These are phyloP conservation scores for Anthophora plumipes DNA, from an alignment of 2,888 invertebrate species.

Conservation along the genomic window DNA sequence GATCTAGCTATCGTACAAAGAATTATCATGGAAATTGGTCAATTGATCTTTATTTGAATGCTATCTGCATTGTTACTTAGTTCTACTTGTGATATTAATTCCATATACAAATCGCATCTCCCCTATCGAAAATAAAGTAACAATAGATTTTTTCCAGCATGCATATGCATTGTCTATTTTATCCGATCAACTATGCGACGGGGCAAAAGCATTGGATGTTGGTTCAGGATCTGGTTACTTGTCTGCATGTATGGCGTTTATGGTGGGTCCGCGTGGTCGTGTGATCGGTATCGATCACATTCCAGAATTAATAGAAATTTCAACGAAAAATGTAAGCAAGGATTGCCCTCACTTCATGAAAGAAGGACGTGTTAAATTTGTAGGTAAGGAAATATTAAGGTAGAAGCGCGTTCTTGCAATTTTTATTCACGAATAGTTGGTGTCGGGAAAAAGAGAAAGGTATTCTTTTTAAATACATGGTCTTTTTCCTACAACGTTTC, in stretches of 20 bases:
- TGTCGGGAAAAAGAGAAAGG: slow-evolving; percentile 28
- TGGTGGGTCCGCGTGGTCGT: slow-evolving; percentile 86
- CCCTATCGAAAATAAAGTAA: background rate
- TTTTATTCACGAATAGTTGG: slow-evolving; percentile 32
- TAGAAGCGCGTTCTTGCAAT: background rate
- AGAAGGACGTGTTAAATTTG: slow-evolving; percentile 79
- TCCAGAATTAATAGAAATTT: slow-evolving; percentile 85
- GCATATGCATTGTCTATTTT: slow-evolving; percentile 95
- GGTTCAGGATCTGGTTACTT: slow-evolving; percentile 87
- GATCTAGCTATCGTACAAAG: too few species aligned
- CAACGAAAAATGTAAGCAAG: slow-evolving; percentile 85
- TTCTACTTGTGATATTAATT: too few species aligned
- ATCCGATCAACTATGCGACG: slow-evolving; percentile 89
- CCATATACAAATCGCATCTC: background rate
- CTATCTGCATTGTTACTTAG: too few species aligned
- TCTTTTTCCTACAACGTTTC: slow-evolving; percentile 28
- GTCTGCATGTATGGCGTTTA: slow-evolving; percentile 86
- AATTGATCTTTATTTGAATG: too few species aligned
- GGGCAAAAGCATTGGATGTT: slow-evolving; percentile 86
- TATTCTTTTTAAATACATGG: background rate
- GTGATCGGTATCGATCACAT: slow-evolving; percentile 87
- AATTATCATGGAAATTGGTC: too few species aligned
- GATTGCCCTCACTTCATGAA: slow-evolving; percentile 78
- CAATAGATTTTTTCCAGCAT: slow-evolving; percentile 87
- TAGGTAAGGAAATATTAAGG: slow-evolving; percentile 74